Percentiles rank a stretch among this genome's conserved stretches.
phyloP scores from a whole-genome alignment of 2,888 invertebrate species.

The Papilio elwesi region DNA sequence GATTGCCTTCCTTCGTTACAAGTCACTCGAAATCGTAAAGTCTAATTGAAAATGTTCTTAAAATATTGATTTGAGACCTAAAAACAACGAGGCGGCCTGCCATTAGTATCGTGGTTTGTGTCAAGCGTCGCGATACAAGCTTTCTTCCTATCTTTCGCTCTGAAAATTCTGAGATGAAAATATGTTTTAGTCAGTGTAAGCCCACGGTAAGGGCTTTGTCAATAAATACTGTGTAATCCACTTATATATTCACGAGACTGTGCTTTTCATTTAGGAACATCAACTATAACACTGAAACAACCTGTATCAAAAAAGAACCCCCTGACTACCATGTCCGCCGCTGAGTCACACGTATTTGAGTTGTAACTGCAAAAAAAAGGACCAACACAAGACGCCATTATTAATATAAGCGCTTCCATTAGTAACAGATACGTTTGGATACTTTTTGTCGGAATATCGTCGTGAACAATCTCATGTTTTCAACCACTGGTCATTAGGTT shows the following conservation, averaged over 20 bases:
- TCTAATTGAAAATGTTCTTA: background rate
- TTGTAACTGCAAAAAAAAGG: slow-evolving; percentile 28
- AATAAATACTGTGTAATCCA: too few species aligned
- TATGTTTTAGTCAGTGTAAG: too few species aligned
- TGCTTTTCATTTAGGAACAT: too few species aligned
- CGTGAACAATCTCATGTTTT: slow-evolving; percentile 9
- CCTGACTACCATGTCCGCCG: slow-evolving; percentile 1
- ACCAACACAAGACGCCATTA: slow-evolving; percentile 31
- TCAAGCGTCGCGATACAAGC: too few species aligned
- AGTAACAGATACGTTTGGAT: slow-evolving; percentile 24
- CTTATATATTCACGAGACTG: too few species aligned
- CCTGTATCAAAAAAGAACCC: background rate
- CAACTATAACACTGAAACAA: background rate
- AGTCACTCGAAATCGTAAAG: background rate
- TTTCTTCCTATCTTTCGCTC: too few species aligned
- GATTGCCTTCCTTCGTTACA: background rate
- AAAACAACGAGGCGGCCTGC: background rate
- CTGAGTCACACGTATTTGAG: slow-evolving; percentile 26
- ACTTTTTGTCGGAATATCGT: slow-evolving; percentile 15
- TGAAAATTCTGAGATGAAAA: too few species aligned
- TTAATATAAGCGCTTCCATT: slow-evolving; percentile 36
- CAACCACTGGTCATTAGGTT: slow-evolving; percentile 5
- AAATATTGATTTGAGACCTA: background rate
- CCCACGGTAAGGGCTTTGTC: too few species aligned
- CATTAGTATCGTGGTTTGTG: too few species aligned